Evolutionary conservation across 1,140 invertebrate genomes (phyloP).

Genomic region (Zaprionus vittiger): DNA sequence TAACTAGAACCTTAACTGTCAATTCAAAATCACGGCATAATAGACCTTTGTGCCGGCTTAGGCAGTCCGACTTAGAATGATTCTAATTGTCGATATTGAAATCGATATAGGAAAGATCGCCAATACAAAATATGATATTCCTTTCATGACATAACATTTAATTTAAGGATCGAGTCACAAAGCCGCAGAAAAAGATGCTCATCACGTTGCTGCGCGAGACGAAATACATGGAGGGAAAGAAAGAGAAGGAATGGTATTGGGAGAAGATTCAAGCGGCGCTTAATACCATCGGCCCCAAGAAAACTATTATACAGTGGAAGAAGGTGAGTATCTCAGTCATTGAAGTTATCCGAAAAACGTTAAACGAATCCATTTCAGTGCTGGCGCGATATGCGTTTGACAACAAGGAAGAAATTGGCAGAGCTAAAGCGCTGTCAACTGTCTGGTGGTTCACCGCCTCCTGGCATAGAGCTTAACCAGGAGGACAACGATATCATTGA

Average conservation of each 20-base stretch:
- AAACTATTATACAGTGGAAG: constrained; percentile 84
- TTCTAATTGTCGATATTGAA: neutral
- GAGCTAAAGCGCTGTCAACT: constrained; percentile 79
- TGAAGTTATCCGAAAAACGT: neutral
- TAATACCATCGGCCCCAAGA: constrained; percentile 81
- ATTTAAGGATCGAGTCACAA: constrained; percentile 82
- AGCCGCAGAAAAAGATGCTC: constrained; percentile 83
- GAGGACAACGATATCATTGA: constrained; percentile 83
- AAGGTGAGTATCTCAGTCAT: constrained; percentile 51
- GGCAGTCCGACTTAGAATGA: neutral
- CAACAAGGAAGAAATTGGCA: constrained; percentile 77
- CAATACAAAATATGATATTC: neutral
- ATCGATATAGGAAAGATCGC: neutral
- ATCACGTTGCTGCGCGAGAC: constrained; percentile 81
- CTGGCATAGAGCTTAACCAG: constrained; percentile 79
- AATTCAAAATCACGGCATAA: neutral
- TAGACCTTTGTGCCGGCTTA: constrained; percentile 5
- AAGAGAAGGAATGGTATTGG: constrained; percentile 83
- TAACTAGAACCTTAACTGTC: neutral
- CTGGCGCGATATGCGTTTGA: constrained; percentile 82
- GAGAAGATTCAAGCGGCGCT: constrained; percentile 81
- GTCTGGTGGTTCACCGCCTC: constrained; percentile 77
- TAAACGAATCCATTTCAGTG: constrained; percentile 47
- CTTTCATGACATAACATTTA: constrained; percentile 31
- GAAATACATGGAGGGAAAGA: constrained; percentile 83